Conservation (phyloP, 2,113 vertebrate genomes). For the Scopus umbretta region DNA sequence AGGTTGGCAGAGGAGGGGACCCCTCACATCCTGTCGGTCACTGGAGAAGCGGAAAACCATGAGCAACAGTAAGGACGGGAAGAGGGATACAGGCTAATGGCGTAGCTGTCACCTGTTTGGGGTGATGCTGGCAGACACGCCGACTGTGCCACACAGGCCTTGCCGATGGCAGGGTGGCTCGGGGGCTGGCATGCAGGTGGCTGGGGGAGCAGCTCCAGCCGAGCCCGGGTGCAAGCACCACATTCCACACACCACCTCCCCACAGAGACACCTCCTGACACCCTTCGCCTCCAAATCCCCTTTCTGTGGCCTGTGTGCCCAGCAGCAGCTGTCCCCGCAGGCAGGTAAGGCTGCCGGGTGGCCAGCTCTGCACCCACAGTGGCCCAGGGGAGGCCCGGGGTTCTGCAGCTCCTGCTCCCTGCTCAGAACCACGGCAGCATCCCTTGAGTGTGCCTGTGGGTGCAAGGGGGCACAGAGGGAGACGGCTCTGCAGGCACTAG, state of each 20-base stretch:
- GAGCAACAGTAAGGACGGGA: background rate
- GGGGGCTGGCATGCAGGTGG: background rate
- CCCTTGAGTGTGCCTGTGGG: no score
- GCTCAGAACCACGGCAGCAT: background rate
- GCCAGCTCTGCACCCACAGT: background rate
- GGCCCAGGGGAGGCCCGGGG: fast-evolving
- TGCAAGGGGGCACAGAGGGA: background rate
- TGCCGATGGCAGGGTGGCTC: background rate
- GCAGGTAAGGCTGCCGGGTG: background rate
- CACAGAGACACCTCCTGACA: background rate
- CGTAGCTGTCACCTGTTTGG: background rate
- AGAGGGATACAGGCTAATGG: background rate
- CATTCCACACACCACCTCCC: background rate
- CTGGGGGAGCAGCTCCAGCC: background rate
- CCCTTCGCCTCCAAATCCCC: background rate
- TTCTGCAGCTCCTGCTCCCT: background rate
- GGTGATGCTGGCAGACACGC: background rate
- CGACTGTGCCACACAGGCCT: background rate
- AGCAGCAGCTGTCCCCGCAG: background rate
- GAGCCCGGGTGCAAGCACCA: fast-evolving
- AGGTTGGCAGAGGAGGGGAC: background rate
- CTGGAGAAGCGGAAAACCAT: background rate
- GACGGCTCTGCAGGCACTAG: background rate
- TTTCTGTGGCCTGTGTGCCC: background rate
- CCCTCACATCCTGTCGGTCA: fast-evolving